Evolutionary conservation across 2,113 vertebrate species (phyloP), one percentile per base, ranked within the genome.

Genomic region (Gallinago undulata): DNA sequence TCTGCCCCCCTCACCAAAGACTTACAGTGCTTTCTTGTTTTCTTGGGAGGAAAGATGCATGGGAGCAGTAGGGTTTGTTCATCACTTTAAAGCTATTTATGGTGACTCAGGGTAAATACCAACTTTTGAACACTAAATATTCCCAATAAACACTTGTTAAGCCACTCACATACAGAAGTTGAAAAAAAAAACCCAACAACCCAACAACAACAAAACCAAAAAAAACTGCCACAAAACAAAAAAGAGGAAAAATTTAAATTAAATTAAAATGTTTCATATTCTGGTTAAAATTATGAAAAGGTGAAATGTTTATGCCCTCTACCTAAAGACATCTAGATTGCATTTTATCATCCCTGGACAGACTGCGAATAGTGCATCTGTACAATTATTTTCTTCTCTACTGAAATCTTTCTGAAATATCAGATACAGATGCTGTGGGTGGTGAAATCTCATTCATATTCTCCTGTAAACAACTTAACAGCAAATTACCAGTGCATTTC

Each of bases 401-500:
- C 18, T 55, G 39, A 55, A 62, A 62, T 33, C 43, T 37, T 70
- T 78, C 47, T 53, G 92, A 88, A 97, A 96, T 78, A 83, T 28
- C 75, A 91, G 84, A 91, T 66, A 70, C 1, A 11, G 33, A 86
- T 24, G 2, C 69, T 92, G 79, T 53, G 87, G 78, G 90, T 41
- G 51, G 62, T 81, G 84, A 95, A 82, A 84, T 83, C 92, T 93
- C 96, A 97, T 94, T 97, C 95, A 95, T 76, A 84, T 87, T 87
- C 96, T 90, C 89, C 93, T 88, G 82, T 96, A 97, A 98, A 97
- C 95, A 98, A 94, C 78, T 95, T 97, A 95, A 90, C 77, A 89
- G 90, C 88, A 93, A 97, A 86, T 96, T 95, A 77, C 90, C 84
- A 78, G 73, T 78, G 67, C 89, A 70, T 91, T 97, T 96, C 90